Conservation (phyloP, 2,888 invertebrate genomes). For the Drosophila greeni region DNA sequence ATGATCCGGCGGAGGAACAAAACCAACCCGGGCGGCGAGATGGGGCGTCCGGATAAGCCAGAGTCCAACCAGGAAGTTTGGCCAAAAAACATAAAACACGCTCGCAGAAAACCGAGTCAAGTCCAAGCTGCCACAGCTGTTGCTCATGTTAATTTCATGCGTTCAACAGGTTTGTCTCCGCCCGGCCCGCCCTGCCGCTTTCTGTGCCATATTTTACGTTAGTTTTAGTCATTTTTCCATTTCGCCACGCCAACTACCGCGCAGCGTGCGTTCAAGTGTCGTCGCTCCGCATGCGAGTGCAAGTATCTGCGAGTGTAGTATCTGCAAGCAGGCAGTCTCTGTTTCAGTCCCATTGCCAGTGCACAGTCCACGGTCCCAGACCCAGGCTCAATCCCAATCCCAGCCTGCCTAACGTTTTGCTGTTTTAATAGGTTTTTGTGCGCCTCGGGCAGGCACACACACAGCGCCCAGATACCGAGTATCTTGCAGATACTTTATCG, state of each 20-base stretch:
- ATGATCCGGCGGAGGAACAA: conserved; percentile 39
- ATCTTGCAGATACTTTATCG: conserved; percentile 62
- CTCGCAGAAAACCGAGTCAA: conserved; percentile 47
- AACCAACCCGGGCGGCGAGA: background rate
- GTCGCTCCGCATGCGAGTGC: conserved; percentile 27
- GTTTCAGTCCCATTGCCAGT: conserved; percentile 2
- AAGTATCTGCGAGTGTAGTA: conserved; percentile 3
- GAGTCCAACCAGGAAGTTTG: conserved; percentile 52
- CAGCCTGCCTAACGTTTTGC: conserved; percentile 59
- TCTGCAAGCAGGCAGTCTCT: conserved; percentile 10
- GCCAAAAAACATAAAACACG: conserved; percentile 30
- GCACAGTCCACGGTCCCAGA: conserved; percentile 9
- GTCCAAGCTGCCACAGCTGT: conserved; percentile 42
- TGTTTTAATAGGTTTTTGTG: conserved; percentile 65
- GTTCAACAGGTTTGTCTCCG: conserved; percentile 62
- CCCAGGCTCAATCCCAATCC: conserved; percentile 26
- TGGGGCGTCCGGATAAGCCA: conserved; percentile 16
- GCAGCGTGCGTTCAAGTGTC: conserved; percentile 69
- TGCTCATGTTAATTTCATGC: conserved; percentile 66
- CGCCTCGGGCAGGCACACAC: conserved; percentile 50
- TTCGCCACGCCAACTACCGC: conserved; percentile 69
- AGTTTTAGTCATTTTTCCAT: conserved; percentile 64
- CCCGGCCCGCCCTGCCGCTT: background rate
- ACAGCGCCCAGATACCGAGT: conserved; percentile 27
- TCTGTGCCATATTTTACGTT: conserved; percentile 58